Evolutionary conservation across 2,797 vertebrate genomes (phyloP), one percentile per base, ranked within the genome.

Genomic region (Gastrophryne carolinensis): DNA sequence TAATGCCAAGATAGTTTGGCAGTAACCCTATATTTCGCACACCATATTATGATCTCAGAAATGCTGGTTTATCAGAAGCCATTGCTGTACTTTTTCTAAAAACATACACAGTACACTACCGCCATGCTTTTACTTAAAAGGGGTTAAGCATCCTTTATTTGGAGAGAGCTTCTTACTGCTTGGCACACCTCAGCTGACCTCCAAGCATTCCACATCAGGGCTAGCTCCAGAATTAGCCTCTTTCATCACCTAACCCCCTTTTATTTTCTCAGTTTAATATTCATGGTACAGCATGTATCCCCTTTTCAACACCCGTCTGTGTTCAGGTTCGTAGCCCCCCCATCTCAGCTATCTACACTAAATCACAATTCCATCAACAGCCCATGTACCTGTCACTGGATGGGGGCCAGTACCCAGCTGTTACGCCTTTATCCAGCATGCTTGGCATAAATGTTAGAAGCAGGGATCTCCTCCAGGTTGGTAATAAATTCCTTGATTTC

Each of bases 341-440:
- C 9, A 4, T 23, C 50, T 49, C 32, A 26, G 24, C 60, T 41
- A 35, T 65, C 52, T 57, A 37, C 37, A 27, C 50, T 65, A 21
- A 9, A 6, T 23, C 50, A 32, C 41, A 57, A 29, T 21, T 23
- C 57, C 50, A 26, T 37, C 60, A 63, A 21, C 50, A 47, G 19
- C 67, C 50, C 19, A 12, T 78, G 58, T 77, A 78, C 75, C 75
- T 65, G 68, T 60, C 52, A 30, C 15, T 72, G 58, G 60, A 64
- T 5, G 8, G 30, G 10, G 5, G 62, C 68, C 67, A 65, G 30
- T 11, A 23, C 41, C 44, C 68, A 65, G 61, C 68, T 78, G 52
- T 72, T 65, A 65, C 39, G 50, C 50, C 29, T 21, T 47, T 39
- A 30, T 34, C 74, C 39, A 41, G 49, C 32, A 65, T 77, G 35